phyloP scores from a whole-genome alignment of 2,113 vertebrate genomes.

The Cricetomys ansorgei region DNA sequence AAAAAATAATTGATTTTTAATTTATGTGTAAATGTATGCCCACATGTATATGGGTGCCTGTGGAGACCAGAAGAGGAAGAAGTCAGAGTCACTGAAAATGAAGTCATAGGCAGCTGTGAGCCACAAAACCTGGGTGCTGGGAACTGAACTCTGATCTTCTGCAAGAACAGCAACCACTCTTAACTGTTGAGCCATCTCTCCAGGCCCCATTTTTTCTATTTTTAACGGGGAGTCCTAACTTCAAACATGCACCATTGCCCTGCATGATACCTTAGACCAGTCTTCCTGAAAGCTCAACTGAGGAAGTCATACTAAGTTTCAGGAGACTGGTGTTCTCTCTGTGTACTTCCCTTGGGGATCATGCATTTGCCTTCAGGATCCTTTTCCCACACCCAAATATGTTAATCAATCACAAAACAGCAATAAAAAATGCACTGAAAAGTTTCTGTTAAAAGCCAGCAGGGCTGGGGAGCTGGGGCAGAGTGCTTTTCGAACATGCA shows the following conservation, averaged over 20 bases:
- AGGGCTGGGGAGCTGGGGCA: background rate
- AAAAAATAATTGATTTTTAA: background rate
- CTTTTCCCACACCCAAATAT: background rate
- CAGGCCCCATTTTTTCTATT: background rate
- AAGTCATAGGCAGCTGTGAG: background rate
- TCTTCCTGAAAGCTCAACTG: background rate
- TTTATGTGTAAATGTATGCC: background rate
- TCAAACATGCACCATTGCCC: background rate
- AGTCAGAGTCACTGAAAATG: background rate
- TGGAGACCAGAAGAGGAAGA: background rate
- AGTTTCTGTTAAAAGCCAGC: background rate
- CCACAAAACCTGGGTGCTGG: background rate
- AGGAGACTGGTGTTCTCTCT: background rate
- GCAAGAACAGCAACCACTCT: background rate
- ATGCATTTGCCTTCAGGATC: background rate
- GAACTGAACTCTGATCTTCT: background rate
- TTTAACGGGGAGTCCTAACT: background rate
- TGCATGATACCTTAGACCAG: background rate
- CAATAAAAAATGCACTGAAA: background rate
- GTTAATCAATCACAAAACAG: background rate
- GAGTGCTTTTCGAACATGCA: background rate
- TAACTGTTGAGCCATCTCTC: background rate
- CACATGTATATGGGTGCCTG: background rate
- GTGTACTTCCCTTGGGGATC: background rate
- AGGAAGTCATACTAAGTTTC: background rate